Base-by-base conservation (phyloP, 2,113 vertebrate species). In the Grus americana region DNA sequence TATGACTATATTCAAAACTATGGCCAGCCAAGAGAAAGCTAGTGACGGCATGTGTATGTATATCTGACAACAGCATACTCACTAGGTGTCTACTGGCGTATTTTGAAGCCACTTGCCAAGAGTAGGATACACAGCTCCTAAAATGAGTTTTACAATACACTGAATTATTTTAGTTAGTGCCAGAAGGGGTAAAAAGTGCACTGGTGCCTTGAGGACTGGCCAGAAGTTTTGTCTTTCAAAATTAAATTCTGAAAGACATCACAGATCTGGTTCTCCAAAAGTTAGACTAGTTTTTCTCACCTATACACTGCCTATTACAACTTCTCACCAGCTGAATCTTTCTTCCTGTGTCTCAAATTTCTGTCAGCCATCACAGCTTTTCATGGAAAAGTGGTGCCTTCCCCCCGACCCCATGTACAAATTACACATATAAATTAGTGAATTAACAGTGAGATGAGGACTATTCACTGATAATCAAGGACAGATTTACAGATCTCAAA, bases 31-130 rank as follows among this genome's bases (percentile, higher is more conserved):
- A 66, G 15, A 92, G 59, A 94, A 81, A 54, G 6, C 26, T 42
- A 21, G 2, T 42, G 11, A 61, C 7, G 8, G 10, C 2, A 0
- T 4, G 6, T 14, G 2, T 27, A 0, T 4, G 6, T 14, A 1
- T 27, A 26, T 49, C 30, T 44, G 67, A 78, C 20, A 81, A 42
- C 1, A 3, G 46, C 34, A 54, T 17, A 47, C 13, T 36, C 15
- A 29, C 13, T 34, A 49, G 6, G 12, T 70, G 12, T 49, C 70
- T 87, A 29, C n/a, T 34, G 19, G 47, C 6, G 18, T 79, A 59
- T 34, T 70, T 68, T 74, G 22, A 62, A 63, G 38, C 20, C n/a
- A 19, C 24, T 58, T 88, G n/a, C 22, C 12, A 88, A 82, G 19
- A 85, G 46, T 50, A 90, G 15, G 32, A 72, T 42, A 72, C 11